Base-by-base conservation (phyloP, 1,140 invertebrate species). In the Drosophila elegans region DNA sequence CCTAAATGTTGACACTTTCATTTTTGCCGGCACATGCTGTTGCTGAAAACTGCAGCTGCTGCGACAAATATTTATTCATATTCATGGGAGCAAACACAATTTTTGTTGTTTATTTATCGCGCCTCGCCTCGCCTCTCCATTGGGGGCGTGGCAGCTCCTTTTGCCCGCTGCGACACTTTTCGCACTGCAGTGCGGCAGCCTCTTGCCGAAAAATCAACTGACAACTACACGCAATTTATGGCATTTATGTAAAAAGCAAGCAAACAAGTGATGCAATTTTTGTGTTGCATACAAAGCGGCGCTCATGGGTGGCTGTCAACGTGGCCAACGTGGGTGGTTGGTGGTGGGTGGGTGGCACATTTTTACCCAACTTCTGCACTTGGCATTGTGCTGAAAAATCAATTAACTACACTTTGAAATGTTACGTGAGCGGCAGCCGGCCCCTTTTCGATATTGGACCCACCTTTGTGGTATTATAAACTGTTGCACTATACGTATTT, bases 361-460 rank as follows among this genome's bases (percentile, higher is more conserved):
- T 51, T 48, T 72, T 41, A 32, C 7, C 55, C 53, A 29, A 49
- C 39, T 54, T 57, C 57, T 74, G 64, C 53, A 45, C 74, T 79
- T 78, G 83, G 71, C 84, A 89, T 83, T 89, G 84, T 78, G 76
- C 77, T 89, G 84, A 77, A 89, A 88, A 89, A 89, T 89, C 84
- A 89, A 89, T 89, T 88, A 88, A 89, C 84, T 78, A 72, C 84
- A 88, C 84, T 80, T 88, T 88, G 80, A 83, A 89, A 78, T 80
- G 84, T 80, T 89, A 89, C 84, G 84, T 86, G 83, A 74, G 64
- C 54, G 36, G 62, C 36, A 12, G 38, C 62, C n/a, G 27, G n/a
- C n/a, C 39, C 4, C 41, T 38, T 3, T 45, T 45, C 44, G 44
- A 45, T 25, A 1, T 2, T 32, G 27, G 46, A 21, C 36, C 5